Evolutionary conservation across 2,888 invertebrate species (phyloP).

Genomic region (Lepidochitona cinerea): DNA sequence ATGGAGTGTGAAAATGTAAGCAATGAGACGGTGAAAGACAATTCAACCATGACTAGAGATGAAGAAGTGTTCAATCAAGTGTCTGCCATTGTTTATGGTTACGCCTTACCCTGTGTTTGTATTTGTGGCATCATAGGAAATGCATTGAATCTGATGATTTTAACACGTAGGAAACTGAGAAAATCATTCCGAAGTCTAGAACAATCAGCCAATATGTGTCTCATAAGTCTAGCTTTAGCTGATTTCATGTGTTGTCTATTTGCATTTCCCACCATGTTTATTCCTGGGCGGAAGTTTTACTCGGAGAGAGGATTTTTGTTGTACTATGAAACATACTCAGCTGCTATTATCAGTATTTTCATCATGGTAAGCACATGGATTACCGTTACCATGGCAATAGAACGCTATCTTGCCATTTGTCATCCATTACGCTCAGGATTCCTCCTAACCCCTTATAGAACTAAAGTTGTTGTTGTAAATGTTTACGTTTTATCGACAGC

Average conservation of each 20-base stretch:
- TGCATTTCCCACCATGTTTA: slow-evolving; percentile 75
- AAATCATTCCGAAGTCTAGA: slow-evolving; percentile 78
- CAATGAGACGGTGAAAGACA: slow-evolving; percentile 4
- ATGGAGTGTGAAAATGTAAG: slow-evolving; percentile 1
- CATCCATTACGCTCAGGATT: slow-evolving; percentile 80
- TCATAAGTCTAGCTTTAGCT: slow-evolving; percentile 82
- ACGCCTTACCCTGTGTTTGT: slow-evolving; percentile 79
- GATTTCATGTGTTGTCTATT: slow-evolving; percentile 76
- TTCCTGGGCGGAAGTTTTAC: slow-evolving; percentile 72
- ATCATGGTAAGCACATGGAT: slow-evolving; percentile 83
- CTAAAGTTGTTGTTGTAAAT: slow-evolving; percentile 77
- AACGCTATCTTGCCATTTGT: slow-evolving; percentile 83
- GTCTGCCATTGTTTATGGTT: slow-evolving; percentile 48
- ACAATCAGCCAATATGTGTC: slow-evolving; percentile 84
- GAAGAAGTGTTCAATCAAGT: slow-evolving; percentile 36
- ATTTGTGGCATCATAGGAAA: slow-evolving; percentile 83
- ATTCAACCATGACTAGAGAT: slow-evolving; percentile 13
- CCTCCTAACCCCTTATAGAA: slow-evolving; percentile 75
- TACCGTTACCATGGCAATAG: slow-evolving; percentile 81
- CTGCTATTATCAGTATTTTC: slow-evolving; percentile 64
- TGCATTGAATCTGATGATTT: slow-evolving; percentile 82
- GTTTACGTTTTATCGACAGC: slow-evolving; percentile 79
- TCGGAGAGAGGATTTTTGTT: slow-evolving; percentile 72
- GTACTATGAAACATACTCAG: slow-evolving; percentile 56
- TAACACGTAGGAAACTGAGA: slow-evolving; percentile 75